Percentiles rank a stretch among this genome's conserved stretches.
Conservation (phyloP, 1,140 invertebrate species). For the Oscheius sp. region DNA sequence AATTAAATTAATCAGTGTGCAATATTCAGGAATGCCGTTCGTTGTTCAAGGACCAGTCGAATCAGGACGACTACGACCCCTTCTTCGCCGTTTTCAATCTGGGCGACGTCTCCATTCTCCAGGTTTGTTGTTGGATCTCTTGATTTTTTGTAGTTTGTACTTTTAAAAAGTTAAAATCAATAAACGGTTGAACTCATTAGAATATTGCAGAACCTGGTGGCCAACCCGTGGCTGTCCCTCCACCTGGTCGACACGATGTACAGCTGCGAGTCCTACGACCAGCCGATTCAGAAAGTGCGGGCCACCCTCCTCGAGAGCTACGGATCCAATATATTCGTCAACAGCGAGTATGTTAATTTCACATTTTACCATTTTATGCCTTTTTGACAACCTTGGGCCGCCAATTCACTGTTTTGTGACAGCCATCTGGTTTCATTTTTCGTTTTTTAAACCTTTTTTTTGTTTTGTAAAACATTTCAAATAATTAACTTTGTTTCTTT, state of each 20-base stretch:
- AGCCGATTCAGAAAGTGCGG: neutral
- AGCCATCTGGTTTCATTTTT: too few species aligned
- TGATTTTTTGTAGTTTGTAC: too few species aligned
- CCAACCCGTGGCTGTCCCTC: slow-evolving; percentile 10
- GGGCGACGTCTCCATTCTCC: neutral
- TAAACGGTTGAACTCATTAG: too few species aligned
- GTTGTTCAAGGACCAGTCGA: neutral
- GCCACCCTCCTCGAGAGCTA: neutral
- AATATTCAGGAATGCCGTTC: neutral
- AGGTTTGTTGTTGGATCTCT: too few species aligned
- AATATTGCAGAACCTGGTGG: slow-evolving; percentile 12
- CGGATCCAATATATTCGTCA: neutral
- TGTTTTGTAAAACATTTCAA: neutral
- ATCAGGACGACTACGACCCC: slow-evolving; percentile 1
- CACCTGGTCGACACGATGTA: slow-evolving; percentile 10
- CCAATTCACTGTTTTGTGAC: too few species aligned
- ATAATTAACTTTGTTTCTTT: neutral
- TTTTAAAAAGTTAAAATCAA: too few species aligned
- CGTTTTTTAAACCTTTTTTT: too few species aligned
- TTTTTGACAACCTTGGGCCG: too few species aligned
- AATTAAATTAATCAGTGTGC: too few species aligned
- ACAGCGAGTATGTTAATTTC: slow-evolving; percentile 5
- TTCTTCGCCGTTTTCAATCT: slow-evolving; percentile 9
- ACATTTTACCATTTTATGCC: too few species aligned
- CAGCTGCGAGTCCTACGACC: neutral